phyloP scores from a whole-genome alignment of 2,113 vertebrate genomes.

The Archocentrus centrarchus region DNA sequence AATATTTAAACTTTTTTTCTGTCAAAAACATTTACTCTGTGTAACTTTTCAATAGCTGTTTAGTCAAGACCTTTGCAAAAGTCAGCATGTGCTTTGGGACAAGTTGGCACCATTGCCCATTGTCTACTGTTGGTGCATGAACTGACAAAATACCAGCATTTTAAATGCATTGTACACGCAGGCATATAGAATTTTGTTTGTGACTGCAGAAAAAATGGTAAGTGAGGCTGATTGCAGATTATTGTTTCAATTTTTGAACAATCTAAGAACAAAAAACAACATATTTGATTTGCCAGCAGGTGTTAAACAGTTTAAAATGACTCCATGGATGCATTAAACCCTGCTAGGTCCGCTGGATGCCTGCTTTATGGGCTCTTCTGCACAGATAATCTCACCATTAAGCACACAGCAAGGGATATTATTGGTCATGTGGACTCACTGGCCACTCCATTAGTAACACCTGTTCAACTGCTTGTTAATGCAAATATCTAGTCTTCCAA shows the following conservation, averaged over 20 bases:
- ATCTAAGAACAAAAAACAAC: background rate
- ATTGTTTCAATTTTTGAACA: too few relatives aligned
- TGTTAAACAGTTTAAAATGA: background rate
- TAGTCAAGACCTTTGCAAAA: slow-evolving; percentile 27
- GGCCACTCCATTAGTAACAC: background rate
- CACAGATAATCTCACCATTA: background rate
- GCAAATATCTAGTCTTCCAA: background rate
- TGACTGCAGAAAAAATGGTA: background rate
- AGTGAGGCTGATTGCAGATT: background rate
- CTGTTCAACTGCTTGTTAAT: background rate
- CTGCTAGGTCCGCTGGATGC: too few relatives aligned
- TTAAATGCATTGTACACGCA: background rate
- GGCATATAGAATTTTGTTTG: background rate
- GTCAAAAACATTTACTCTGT: background rate
- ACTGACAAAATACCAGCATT: background rate
- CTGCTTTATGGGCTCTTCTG: background rate
- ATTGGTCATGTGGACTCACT: background rate
- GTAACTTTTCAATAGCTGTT: slow-evolving; percentile 13
- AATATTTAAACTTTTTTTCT: background rate
- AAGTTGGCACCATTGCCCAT: background rate
- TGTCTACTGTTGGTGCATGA: background rate
- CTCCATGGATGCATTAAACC: background rate
- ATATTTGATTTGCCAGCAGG: background rate
- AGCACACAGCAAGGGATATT: background rate
- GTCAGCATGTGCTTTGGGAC: slow-evolving; percentile 19